phyloP scores from a whole-genome alignment of 2,888 invertebrate genomes.

The Cylloceria caligata region DNA sequence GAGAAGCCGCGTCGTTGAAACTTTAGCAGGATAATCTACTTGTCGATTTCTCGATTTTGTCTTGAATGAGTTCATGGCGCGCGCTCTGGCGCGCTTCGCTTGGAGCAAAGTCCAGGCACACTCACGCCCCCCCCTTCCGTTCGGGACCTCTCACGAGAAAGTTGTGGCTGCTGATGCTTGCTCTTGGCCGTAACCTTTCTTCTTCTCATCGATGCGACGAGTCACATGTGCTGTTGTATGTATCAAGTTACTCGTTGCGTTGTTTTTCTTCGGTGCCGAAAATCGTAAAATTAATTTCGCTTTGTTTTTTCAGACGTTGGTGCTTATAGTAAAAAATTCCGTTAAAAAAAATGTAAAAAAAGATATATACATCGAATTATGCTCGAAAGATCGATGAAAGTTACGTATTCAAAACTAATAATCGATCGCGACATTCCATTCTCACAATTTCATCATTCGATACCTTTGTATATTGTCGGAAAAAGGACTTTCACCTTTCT shows the following conservation, averaged over 20 bases:
- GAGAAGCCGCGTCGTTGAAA: neutral
- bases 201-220: conserved; percentile 69
- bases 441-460: too few species aligned
- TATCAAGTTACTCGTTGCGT: conserved; percentile 47
- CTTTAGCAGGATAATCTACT: conserved; percentile 28
- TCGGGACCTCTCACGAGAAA: conserved; percentile 76
- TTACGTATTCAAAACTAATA: too few species aligned
- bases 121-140: conserved; percentile 46
- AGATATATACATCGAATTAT: too few species aligned
- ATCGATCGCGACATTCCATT: too few species aligned
- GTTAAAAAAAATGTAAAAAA: neutral
- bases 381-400: too few species aligned
- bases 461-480: too few species aligned
- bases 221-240: conserved; percentile 45
- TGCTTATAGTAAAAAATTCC: too few species aligned
- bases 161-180: conserved; percentile 67
- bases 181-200: conserved; percentile 75
- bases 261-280: conserved; percentile 7
- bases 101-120: conserved; percentile 62
- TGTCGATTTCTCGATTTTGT: conserved; percentile 51
- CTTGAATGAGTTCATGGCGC: conserved; percentile 23
- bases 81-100: conserved; percentile 54
- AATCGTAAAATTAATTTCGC: conserved; percentile 31
- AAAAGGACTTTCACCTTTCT: conserved; percentile 60
- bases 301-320: neutral